Base-by-base conservation (phyloP, 2,888 invertebrate genomes). In the Colletes collaris region DNA sequence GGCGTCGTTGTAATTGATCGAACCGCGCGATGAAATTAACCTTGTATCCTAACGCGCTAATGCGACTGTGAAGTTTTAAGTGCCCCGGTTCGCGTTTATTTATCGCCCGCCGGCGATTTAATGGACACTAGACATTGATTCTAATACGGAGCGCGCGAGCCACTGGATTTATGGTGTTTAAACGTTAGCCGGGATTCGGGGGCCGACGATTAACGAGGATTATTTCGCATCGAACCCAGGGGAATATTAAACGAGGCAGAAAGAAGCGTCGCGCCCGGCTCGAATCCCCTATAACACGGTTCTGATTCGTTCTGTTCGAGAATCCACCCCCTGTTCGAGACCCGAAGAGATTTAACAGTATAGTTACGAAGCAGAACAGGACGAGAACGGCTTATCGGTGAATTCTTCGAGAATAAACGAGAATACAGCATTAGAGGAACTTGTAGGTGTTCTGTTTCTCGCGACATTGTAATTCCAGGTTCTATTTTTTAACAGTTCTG, bases 81-180 rank as follows among this genome's bases (percentile, higher is more conserved):
- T 71, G 40, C 40, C 37, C 44, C 16, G 27, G 11, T 11, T 27
- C 27, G 0, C 55, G 73, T 78, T 16, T 76, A 81, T 76, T 81
- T 69, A 80, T 77, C 56, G 62, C 19, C 40, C 49, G 6, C 6
- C 0, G 1, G 27, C 13, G 69, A 59, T 69, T 78, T 78, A 78
- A 78, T 76, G 69, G 69, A 69, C 64, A 64, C 52, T 76, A 6
- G 69, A 55, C 76, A 62, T 76, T 78, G 78, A 78, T 78, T 76
- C 69, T 19, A 49, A 37, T 27, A 59, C 76, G 49, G 37, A 8
- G 16, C 16, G 40, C 56, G 35, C 50, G 19, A 50, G 19, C 35
- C 75, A 2, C 44, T 60, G 55, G 60, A 78, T 78, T 76, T 65
- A 76, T 16, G 55, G 50, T 65, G 76, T 78, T 76, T 60, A 70